phyloP scores from a whole-genome alignment of 1,140 invertebrate genomes.

The Caenorhabditis remanei region DNA sequence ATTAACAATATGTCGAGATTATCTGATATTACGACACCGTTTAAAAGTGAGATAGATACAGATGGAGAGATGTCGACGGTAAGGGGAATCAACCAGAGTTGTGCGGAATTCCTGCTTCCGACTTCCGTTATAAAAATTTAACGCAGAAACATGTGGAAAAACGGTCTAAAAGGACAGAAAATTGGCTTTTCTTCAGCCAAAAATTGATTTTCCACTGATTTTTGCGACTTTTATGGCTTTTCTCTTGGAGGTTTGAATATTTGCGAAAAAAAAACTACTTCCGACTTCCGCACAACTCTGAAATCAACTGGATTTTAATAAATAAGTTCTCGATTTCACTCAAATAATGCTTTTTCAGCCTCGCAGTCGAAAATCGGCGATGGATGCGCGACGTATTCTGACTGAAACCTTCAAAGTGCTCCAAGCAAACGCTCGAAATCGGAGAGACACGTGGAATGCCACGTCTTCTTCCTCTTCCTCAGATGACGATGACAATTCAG shows the following conservation, averaged over 20 bases:
- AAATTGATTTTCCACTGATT: no score
- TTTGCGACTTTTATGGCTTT: no score
- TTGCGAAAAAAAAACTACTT: no score
- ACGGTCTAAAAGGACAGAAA: no score
- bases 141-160: no score
- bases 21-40: background rate
- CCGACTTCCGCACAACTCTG: no score
- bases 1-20: background rate
- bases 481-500: background rate
- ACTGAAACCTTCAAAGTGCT: slow-evolving; percentile 23
- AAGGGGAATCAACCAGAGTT: background rate
- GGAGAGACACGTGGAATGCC: background rate
- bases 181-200: no score
- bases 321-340: no score
- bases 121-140: no score
- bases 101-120: no score
- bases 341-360: background rate
- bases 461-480: slow-evolving; percentile 5
- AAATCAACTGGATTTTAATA: no score
- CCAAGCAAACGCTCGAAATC: slow-evolving; percentile 1
- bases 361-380: background rate
- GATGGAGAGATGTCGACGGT: background rate
- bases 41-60: background rate
- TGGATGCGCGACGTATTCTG: background rate
- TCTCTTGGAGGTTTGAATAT: no score